These are phyloP conservation scores for Cotesia vestalis DNA, from an alignment of 1,140 invertebrate genomes.

Conservation along the genomic window DNA sequence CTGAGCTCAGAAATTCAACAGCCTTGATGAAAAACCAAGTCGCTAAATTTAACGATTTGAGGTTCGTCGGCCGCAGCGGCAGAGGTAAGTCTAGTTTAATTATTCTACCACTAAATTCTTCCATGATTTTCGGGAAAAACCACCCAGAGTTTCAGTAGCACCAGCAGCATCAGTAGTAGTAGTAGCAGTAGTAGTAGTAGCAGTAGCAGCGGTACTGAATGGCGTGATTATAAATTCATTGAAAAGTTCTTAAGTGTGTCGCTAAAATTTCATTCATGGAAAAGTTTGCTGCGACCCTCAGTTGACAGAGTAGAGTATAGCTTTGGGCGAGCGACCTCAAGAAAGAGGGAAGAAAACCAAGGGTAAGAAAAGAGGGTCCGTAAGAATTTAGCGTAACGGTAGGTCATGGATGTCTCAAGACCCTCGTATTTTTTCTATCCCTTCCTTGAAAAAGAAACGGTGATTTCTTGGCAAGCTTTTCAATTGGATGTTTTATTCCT, in stretches of 20 bases:
- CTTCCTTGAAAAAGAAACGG: conserved; percentile 13
- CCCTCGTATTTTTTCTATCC: conserved; percentile 56
- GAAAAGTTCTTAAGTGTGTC: neutral
- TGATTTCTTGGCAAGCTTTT: conserved; percentile 19
- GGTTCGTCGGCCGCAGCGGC: conserved; percentile 96
- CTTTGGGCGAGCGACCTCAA: conserved; percentile 13
- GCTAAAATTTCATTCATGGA: conserved; percentile 52
- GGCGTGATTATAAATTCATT: conserved; percentile 12
- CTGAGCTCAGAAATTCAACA: conserved; percentile 91
- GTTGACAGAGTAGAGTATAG: conserved; percentile 29
- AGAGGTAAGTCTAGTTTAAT: conserved; percentile 81
- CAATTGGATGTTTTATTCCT: neutral
- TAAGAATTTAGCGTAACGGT: conserved; percentile 55
- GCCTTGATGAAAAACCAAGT: conserved; percentile 98
- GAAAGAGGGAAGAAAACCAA: conserved; percentile 31
- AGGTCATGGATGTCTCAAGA: conserved; percentile 58
- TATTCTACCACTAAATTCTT: conserved; percentile 12
- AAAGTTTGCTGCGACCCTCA: conserved; percentile 39
- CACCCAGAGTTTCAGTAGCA: no score
- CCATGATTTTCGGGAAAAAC: no score
- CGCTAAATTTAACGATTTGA: conserved; percentile 97
- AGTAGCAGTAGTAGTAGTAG: neutral
- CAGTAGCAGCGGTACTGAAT: neutral
- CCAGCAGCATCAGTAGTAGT: no score
- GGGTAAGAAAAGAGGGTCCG: conserved; percentile 39